These are phyloP conservation scores for Portunus trituberculatus DNA, from an alignment of 1,140 invertebrate species.

Conservation along the genomic window DNA sequence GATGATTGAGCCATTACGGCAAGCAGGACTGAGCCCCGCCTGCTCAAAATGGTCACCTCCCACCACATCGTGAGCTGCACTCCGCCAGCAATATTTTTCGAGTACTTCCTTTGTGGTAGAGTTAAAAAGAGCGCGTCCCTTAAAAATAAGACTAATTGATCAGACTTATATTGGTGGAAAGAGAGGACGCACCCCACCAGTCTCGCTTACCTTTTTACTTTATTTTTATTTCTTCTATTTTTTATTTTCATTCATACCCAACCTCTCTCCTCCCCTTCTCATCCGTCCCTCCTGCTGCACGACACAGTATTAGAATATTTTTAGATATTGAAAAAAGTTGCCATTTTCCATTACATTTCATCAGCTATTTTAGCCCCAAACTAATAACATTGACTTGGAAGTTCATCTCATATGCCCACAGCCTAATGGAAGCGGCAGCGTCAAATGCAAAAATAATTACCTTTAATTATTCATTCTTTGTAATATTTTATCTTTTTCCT, in stretches of 20 bases:
- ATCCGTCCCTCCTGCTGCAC: background rate
- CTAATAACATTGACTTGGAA: background rate
- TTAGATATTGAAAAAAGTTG: background rate
- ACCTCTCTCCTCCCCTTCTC: background rate
- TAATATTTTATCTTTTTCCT: background rate
- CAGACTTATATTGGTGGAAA: background rate
- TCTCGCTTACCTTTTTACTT: background rate
- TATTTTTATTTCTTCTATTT: background rate
- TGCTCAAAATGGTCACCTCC: background rate
- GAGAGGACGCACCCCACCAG: background rate
- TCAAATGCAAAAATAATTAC: background rate
- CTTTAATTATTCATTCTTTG: background rate
- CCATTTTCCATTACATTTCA: conserved; percentile 23
- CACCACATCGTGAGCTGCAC: background rate
- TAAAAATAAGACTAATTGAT: conserved; percentile 14
- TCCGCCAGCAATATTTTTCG: background rate
- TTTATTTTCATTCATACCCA: background rate
- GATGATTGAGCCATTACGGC: conserved; percentile 21
- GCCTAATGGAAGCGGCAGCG: conserved; percentile 6
- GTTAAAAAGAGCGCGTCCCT: background rate
- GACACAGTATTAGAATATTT: conserved; percentile 13
- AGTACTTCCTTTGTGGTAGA: background rate
- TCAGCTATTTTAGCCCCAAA: background rate
- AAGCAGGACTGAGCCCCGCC: background rate
- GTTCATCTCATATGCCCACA: conserved; percentile 21